A percentile compares a stretch with the other conserved stretches of the same genome.
phyloP scores from a whole-genome alignment of 2,113 vertebrate species.

The Natator depressus region DNA sequence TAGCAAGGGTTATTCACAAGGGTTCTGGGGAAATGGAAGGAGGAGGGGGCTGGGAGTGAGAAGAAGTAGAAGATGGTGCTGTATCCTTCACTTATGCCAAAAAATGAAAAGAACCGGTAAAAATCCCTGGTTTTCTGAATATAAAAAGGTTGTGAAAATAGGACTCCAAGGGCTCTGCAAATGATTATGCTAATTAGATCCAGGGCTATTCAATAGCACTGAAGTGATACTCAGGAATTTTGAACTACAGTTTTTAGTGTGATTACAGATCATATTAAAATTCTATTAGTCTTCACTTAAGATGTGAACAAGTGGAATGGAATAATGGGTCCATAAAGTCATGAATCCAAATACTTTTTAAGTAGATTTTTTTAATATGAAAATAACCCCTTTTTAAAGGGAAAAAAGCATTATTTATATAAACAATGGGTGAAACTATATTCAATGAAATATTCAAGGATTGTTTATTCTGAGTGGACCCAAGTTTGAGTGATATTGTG shows the following conservation, averaged over 20 bases:
- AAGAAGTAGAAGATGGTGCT: conserved; percentile 32
- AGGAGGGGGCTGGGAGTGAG: not conserved
- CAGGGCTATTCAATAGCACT: conserved; percentile 68
- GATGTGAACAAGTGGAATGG: not conserved
- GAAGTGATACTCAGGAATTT: conserved; percentile 76
- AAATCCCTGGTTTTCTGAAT: conserved; percentile 71
- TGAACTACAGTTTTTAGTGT: conserved; percentile 78
- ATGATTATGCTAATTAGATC: conserved; percentile 67
- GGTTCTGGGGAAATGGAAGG: not conserved
- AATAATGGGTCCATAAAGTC: not conserved
- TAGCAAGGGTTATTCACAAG: not conserved
- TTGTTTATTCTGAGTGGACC: not conserved
- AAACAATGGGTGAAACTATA: not conserved
- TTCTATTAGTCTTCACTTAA: conserved; percentile 73
- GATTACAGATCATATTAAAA: conserved; percentile 79
- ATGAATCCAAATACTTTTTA: not conserved
- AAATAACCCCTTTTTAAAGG: not conserved
- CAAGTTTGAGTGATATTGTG: not conserved
- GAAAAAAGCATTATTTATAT: not conserved
- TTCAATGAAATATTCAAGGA: not conserved
- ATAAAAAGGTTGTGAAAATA: conserved; percentile 64
- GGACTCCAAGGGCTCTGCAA: conserved; percentile 62
- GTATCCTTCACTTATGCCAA: conserved; percentile 45
- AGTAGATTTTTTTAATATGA: not conserved
- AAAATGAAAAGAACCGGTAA: conserved; percentile 61